Evolutionary conservation across 2,797 vertebrate genomes (phyloP).

Genomic region (Rhincodon typus): DNA sequence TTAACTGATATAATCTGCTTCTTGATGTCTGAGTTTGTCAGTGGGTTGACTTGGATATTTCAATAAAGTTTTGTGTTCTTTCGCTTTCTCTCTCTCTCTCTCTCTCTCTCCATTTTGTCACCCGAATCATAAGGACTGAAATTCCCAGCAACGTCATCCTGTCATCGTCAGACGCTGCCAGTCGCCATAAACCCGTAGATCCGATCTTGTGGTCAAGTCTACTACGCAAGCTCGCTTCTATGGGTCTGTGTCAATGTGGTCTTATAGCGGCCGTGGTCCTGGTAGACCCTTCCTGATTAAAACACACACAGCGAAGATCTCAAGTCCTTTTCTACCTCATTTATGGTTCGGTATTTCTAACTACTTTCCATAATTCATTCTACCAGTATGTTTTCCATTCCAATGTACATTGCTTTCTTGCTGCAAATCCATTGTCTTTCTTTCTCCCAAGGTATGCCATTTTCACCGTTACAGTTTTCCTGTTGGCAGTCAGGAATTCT

Average conservation of each 20-base stretch:
- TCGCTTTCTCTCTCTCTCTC: neutral
- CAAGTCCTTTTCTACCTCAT: neutral
- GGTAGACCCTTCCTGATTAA: neutral
- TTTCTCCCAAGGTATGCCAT: neutral
- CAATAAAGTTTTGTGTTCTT: neutral
- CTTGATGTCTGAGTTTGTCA: neutral
- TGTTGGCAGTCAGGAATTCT: neutral
- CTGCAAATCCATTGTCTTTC: neutral
- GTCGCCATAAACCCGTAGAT: constrained; percentile 99
- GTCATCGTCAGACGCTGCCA: constrained; percentile 53
- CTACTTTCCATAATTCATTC: neutral
- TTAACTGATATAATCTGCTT: neutral
- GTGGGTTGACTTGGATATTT: neutral
- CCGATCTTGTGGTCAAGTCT: constrained; percentile 95
- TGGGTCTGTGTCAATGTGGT: constrained; percentile 97
- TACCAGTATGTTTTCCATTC: neutral
- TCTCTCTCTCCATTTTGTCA: neutral
- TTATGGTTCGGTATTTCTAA: neutral
- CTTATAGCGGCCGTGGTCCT: constrained; percentile 50
- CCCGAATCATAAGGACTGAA: neutral
- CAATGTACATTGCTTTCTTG: neutral
- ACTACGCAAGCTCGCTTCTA: constrained; percentile 97
- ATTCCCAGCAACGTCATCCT: neutral
- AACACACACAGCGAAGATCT: neutral
- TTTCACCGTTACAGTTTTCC: neutral